Base-by-base conservation (phyloP, 2,888 invertebrate species). In the Aphidius colemani region DNA sequence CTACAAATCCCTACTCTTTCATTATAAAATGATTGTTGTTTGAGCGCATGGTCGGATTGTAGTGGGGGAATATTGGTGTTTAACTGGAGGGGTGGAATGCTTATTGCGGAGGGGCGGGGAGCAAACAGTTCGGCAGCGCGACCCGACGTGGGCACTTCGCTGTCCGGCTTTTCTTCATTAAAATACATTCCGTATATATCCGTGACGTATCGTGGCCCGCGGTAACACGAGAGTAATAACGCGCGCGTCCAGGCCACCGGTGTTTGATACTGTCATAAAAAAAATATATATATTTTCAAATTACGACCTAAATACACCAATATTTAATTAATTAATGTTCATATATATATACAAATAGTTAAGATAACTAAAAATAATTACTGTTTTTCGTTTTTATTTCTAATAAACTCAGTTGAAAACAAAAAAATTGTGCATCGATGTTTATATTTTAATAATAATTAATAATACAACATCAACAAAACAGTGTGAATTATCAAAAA, bases 101-200 rank as follows among this genome's bases (percentile, higher is more conserved):
- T 71, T 71, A 72, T 69, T 69, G 73, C 73, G 77, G 79, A 77
- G 79, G 81, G 81, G 81, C 81, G 81, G 81, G 79, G 80, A 80
- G 75, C 76, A 75, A 76, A 68, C 81, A 82, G 81, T 82, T 82
- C 79, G 80, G 81, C 81, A 79, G 81, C 79, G 81, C 81, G 78
- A 81, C 80, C 81, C 81, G 80, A 80, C 79, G 79, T 78, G 81
- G 81, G 80, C 80, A 81, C 81, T 81, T 81, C 81, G 81, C 81
- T 80, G 81, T 81, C 81, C 80, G 81, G 78, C 79, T 77, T 80
- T 81, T 79, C 78, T 78, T 80, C 78, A 81, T 81, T 81, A 80
- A 80, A 81, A 81, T 81, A 80, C 78, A 78, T 78, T 75, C 76
- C 76, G 74, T 73, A 75, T 68, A 70, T 70, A 73, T 69, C 71